A percentile compares a stretch with the other conserved stretches of the same genome.
Evolutionary conservation across 2,888 invertebrate species (phyloP).

Genomic region (Oligia strigilis): DNA sequence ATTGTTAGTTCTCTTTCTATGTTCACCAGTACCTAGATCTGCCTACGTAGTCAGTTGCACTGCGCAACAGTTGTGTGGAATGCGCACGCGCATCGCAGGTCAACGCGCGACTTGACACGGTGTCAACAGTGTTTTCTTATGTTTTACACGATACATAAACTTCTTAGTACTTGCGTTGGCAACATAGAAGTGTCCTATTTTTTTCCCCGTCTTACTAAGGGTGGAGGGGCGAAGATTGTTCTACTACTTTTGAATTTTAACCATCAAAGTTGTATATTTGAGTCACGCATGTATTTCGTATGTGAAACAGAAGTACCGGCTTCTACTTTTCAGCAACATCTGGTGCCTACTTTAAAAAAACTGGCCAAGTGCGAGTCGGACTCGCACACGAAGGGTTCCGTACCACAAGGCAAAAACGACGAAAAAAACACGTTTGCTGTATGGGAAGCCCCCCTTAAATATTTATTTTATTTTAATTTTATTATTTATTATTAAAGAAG

Average conservation of each 20-base stretch:
- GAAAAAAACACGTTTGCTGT: too few species aligned
- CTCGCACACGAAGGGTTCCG: too few species aligned
- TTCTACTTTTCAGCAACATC: too few species aligned
- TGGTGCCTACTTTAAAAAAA: too few species aligned
- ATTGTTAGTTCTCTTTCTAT: background rate
- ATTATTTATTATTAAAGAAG: too few species aligned
- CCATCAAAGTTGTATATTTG: background rate
- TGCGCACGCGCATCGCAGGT: conserved; percentile 63
- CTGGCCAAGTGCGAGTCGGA: too few species aligned
- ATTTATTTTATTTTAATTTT: too few species aligned
- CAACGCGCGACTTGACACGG: conserved; percentile 65
- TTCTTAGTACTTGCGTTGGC: conserved; percentile 17
- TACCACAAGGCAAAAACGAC: too few species aligned
- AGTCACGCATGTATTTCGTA: background rate
- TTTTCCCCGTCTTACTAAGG: background rate
- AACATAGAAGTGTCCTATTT: background rate
- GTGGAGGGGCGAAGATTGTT: background rate
- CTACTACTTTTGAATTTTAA: background rate
- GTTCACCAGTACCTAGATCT: conserved; percentile 13
- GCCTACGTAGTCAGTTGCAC: conserved; percentile 33
- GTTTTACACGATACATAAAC: conserved; percentile 53
- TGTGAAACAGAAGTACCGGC: too few species aligned
- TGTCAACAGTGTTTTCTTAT: conserved; percentile 61
- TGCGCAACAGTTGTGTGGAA: conserved; percentile 58
- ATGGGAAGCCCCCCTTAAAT: too few species aligned